Evolutionary conservation across 2,888 invertebrate genomes (phyloP), one percentile per base, ranked within the genome.

Genomic region (Drosophila multiciliata): DNA sequence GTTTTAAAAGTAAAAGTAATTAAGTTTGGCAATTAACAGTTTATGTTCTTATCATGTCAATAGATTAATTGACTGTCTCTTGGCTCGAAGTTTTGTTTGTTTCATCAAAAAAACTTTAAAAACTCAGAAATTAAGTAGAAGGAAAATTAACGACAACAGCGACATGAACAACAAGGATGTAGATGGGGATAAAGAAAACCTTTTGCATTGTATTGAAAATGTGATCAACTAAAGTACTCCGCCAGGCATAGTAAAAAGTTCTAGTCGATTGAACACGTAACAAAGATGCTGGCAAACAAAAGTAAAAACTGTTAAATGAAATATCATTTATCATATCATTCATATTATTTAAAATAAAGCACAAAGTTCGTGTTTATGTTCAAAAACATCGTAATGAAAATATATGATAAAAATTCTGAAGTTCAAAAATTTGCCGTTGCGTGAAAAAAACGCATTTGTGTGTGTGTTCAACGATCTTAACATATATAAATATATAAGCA

Each of bases 191-290:
- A 48, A 38, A 32, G 75, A 73, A 76, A 78, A 71, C 66, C 76
- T 88, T 85, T 86, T 88, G 86, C 85, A 78, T 74, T 75, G 74
- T 73, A 83, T 80, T 82, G 84, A 82, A 84, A 87, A 89, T 87
- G 84, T 87, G 89, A 87, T 87, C 82, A 87, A 75, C 76, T 81
- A 80, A 87, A 89, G 82, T 84, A 89, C 87, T 87, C 87, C 89
- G 73, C 75, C 73, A 84, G 88, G 88, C 75, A 83, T 88, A 86
- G 78, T 78, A 80, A 85, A 84, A 84, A 84, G 79, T 84, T 84
- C 87, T 84, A 87, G 82, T 83, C 83, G 87, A 87, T 87, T 87
- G 84, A 84, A 81, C 81, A 79, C 79, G 80, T 80, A 82, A 87
- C 78, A 60, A 60, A 63, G 40, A 48, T 49, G 55, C 54, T 12